Evolutionary conservation across 2,113 vertebrate species (phyloP), one percentile per base, ranked within the genome.

Genomic region (Neolamprologus longior): DNA sequence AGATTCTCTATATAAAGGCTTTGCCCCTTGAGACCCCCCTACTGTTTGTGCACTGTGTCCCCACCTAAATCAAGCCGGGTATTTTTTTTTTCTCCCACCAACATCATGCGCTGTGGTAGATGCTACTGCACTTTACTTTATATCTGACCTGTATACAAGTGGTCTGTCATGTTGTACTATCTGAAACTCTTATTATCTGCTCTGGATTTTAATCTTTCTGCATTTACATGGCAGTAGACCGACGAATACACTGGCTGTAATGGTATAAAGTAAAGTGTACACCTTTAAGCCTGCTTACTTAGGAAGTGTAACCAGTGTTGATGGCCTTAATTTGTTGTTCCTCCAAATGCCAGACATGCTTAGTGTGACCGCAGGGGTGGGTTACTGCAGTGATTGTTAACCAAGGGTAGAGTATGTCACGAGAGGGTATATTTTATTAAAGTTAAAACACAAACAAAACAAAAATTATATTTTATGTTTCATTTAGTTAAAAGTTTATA

Each of bases 91-190:
- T 90, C 83, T 89, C 90, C 87, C 83, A 52, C 84, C 82, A 37
- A 78, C 90, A 81, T 87, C 80, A 82, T 66, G 57, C 47, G 19
- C 90, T 83, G 45, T 86, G 24, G 83, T 91, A 90, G 83, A 90
- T 68, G 87, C 90, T 88, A 82, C 85, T 84, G 86, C 90, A 90
- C 92, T 94, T 94, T 89, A 92, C 93, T 92, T 94, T 91, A 92
- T 90, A 89, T 80, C 83, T 78, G 53, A 9, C 17, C 58, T 80
- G 42, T 28, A 35, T 28, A 47, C 15, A 68, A 68, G 55, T 33
- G 61, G 47, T 63, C 26, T 58, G 15, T 80, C 12, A 52, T 82
- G 78, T 78, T 31, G 55, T 24, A 50, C 63, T 42, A 54, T 61
- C 79, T 63, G 61, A 50, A 61, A 28, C 73, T 28, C 33, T 68